Evolutionary conservation across 2,113 vertebrate genomes (phyloP), one percentile per base, ranked within the genome.

Genomic region (Cygnus atratus): DNA sequence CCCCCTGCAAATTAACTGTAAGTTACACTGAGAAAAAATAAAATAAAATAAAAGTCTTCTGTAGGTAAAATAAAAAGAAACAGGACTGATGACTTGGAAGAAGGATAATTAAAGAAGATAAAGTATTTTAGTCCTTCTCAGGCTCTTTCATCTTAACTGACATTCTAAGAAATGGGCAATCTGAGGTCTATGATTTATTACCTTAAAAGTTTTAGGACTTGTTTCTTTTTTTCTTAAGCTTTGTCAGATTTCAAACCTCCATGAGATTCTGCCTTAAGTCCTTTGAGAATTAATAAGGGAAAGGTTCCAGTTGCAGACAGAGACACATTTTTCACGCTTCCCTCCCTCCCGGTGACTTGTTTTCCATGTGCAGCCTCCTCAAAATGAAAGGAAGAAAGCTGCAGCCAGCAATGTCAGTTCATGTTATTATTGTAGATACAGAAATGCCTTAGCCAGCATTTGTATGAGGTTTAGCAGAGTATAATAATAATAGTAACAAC

Each of bases 381-480:
- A 89, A 72, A 95, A 91, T 67, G 88, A 92, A 95, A 96, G 66
- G 41, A n/a, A 37, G 54, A 79, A 84, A 91, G 71, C 1, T 75
- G 43, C 65, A 96, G 52, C 65, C 90, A 68, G 76, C 48, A 76
- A 46, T 93, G 88, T 95, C 91, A 92, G 81, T 58, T 95, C 59
- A 73, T 70, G 74, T 85, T 96, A 79, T 95, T 96, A 58, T 67
- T 94, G 28, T 70, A 54, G 59, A 83, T 80, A 87, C 44, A 96
- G 83, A 96, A 95, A 96, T 89, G 55, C 54, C 63, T 93, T 91
- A 89, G 92, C 93, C 84, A 95, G 92, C 88, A 73, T 62, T 95
- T 96, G 87, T 76, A 66, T 9, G 5, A 88, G 59, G 61, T 80
- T 94, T 94, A 80, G 70, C 82, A 76, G 76, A 92, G 21, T 58